Base-by-base conservation (phyloP, 2,797 vertebrate species). In the Salmo trutta region DNA sequence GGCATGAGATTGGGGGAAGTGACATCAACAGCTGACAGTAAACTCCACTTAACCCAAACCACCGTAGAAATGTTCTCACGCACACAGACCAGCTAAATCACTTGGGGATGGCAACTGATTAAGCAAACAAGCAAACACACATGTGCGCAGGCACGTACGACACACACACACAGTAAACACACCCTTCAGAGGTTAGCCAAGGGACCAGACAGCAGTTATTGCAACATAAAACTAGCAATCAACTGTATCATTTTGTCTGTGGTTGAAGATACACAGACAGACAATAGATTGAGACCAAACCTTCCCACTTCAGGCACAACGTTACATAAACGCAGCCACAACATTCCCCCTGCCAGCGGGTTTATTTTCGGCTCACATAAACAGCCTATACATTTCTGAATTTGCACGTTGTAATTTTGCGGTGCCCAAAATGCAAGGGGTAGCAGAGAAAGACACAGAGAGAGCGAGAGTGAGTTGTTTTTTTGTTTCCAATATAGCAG, bases 331-430 rank as follows among this genome's bases (percentile, higher is more conserved):
- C 10, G 36, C 81, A 71, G 77, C 81, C 83, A 74, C 72, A 24
- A 74, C 82, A 81, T 87, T 88, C 10, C 84, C 76, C 47, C 41
- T 31, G 86, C 83, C 80, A 24, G 79, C 76, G 3, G 85, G 88
- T 92, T 93, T 94, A 93, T 94, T 94, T 92, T 83, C 86, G 93
- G 93, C 74, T 51, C 80, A 83, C 85, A 90, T 91, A 93, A 93
- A 91, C 88, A 90, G 87, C 84, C 31, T 85, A 86, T 85, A 91
- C 84, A 80, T 91, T 89, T 91, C 90, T 87, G 88, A 92, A 91
- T 91, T 88, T 89, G 88, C 87, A 94, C 89, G 56, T 91, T 92
- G 92, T 94, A 93, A 95, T 95, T 95, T 94, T 94, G 95, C 91
- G 95, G 95, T 83, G 84, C 84, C 84, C 88, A 87, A 84, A 87